Evolutionary conservation across 2,113 vertebrate genomes (phyloP), one percentile per base, ranked within the genome.

Genomic region (Uropsilus gracilis): DNA sequence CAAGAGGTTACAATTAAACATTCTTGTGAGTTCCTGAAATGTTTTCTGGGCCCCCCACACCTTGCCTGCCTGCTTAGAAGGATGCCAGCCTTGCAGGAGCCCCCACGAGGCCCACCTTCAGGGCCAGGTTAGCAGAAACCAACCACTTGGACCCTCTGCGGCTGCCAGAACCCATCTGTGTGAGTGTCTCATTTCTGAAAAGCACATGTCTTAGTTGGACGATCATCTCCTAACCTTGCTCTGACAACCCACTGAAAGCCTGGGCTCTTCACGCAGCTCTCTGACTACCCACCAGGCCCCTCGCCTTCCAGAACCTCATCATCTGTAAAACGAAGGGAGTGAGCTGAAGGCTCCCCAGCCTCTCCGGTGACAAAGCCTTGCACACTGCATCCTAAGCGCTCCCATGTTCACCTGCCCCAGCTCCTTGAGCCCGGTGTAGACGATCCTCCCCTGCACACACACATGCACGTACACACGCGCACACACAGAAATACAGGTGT

Each of bases 61-160:
- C 10, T 1, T 28, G 26, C 16, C 34, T 61, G 1, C 5, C 0
- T 26, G 32, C 24, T 44, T 7, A 3, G 6, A 26, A 32, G 13
- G 28, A 34, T 0, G 0, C 5, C 28, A 53, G 42, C 59, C 46
- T 53, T 14, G n/a, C 24, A 17, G 24, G 53, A 16, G 30, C n/a
- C 34, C 37, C 55, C 46, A 2, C 0, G 0, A 28, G 44, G 44
- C 39, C 5, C 7, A n/a, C 39, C 39, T 32, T 5, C 2, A 64
- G 32, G 42, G 46, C 57, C 3, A 17, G 14, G 4, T 10, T 6
- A 9, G 16, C 6, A 7, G 46, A 32, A 61, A 3, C 6, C 78
- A 48, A 1, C 2, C 1, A 7, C 22, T 11, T 9, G 16, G 0
- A 3, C 1, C 50, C 4, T 24, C 53, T 28, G 6, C 37, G 5